Evolutionary conservation across 2,888 invertebrate genomes (phyloP), one percentile per base, ranked within the genome.

Genomic region (Tenthredo notha): DNA sequence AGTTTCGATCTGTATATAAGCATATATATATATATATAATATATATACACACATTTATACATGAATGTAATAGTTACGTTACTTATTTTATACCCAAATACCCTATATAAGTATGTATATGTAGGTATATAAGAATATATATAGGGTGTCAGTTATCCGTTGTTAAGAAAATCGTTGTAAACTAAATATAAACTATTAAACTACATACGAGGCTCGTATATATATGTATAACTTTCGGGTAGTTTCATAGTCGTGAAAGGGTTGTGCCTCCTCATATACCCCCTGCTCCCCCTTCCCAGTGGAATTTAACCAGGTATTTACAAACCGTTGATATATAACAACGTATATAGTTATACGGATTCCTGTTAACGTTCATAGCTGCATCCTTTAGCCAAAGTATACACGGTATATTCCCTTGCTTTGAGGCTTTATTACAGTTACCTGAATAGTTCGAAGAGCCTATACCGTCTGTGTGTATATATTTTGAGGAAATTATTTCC

Each of bases 231-330:
- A 47, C 54, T 50, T 77, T 77, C 33, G 15, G 54, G 54, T 40
- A 50, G 50, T 40, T 77, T 54, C 33, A 29, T 12, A 0, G 4
- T 25, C 12, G 33, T 29, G 29, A 25, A 77, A 33, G 77, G 77
- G 47, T 77, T 50, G 54, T 50, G 54, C 29, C 12, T 77, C 33
- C 77, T 77, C 67, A 29, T 47, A 2, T 33, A 2, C 33, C 77
- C 50, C 37, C 37, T 37, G 0, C 7, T 4, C 37, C 37, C 7
- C 37, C 37, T 37, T 0, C 37, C 7, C 54, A 29, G 67, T 77
- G 77, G 77, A 77, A 77, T 77, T 77, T 7, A 9, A 50, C 33
- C 50, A 40, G 77, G 77, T 77, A 77, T 77, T 77, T 77, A 33
- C 21, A 21, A 67, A 50, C 21, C 75, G 75, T 37, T 33, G 67